Base-by-base conservation (phyloP, 2,888 invertebrate species). In the Amiota minor region DNA sequence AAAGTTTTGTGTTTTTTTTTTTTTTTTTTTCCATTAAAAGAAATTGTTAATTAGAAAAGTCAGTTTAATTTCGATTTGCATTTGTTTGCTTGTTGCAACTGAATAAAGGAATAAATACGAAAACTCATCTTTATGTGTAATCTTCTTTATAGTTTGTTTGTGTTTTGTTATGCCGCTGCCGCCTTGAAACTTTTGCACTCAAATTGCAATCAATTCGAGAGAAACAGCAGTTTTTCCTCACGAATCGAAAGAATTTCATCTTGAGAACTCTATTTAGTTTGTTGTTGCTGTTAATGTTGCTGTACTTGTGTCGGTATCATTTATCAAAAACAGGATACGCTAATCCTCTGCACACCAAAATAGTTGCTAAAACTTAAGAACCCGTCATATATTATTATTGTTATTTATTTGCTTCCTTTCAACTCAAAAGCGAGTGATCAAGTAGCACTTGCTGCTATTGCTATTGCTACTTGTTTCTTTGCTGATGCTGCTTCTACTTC, bases 1-100 rank as follows among this genome's bases (percentile, higher is more conserved):
- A 12, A 64, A 46, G n/a, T 59, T 59, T 59, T 69, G 64, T 62
- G 71, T 77, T 72, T 59, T 61, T 50, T 35, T 14, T 61, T 18
- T 53, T 23, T 50, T 65, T 46, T 70, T 4, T 49, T 61, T 12
- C 35, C 49, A 49, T 16, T 11, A 0, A 59, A 20, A 14, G 20
- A 59, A 18, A 67, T 18, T 18, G 47, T 49, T 18, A 67, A 49
- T 67, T 49, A 20, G 49, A 47, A 67, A 67, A 67, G 65, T 67
- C 65, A 67, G 16, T 67, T 67, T 4, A 20, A 59, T 59, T 59
- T 59, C 59, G 20, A 20, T 59, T 59, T 59, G 59, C 59, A 59
- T 53, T 53, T 53, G 6, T n/a, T n/a, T 53, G 14, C 16, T 16
- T 53, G 14, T 16, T 53, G 16, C 2, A 14, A n/a, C n/a, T n/a